phyloP scores from a whole-genome alignment of 2,797 vertebrate genomes.

The Miichthys miiuy region DNA sequence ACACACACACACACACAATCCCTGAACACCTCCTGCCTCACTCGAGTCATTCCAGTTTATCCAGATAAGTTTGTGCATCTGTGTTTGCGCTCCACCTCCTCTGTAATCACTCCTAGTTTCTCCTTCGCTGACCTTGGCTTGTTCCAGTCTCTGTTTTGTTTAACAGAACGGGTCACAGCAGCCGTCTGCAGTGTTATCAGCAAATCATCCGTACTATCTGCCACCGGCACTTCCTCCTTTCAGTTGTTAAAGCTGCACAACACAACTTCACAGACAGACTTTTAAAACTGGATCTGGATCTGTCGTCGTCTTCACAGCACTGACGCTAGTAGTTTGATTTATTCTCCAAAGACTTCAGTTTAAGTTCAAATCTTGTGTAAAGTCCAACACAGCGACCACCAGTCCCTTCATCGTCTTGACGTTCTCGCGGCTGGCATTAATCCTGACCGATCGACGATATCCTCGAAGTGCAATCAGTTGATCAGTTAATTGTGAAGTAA shows the following conservation, averaged over 20 bases:
- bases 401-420: no score
- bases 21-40: no score
- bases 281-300: neutral
- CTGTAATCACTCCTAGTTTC: neutral
- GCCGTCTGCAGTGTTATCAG: neutral
- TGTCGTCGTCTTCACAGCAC: no score
- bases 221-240: neutral
- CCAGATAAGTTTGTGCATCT: neutral
- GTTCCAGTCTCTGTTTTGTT: neutral
- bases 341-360: no score
- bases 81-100: neutral
- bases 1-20: slow-evolving; percentile 1
- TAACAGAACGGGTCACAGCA: neutral
- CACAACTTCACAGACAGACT: neutral
- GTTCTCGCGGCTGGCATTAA: no score
- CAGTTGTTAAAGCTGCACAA: neutral
- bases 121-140: neutral
- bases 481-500: no score
- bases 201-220: neutral
- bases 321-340: no score
- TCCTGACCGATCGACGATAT: no score
- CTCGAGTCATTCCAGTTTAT: neutral
- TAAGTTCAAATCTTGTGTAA: no score
- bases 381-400: no score
- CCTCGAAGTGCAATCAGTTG: no score